Percentiles rank a stretch among this genome's conserved stretches.
phyloP scores from a whole-genome alignment of 1,140 invertebrate genomes.

The Sogatella furcifera region DNA sequence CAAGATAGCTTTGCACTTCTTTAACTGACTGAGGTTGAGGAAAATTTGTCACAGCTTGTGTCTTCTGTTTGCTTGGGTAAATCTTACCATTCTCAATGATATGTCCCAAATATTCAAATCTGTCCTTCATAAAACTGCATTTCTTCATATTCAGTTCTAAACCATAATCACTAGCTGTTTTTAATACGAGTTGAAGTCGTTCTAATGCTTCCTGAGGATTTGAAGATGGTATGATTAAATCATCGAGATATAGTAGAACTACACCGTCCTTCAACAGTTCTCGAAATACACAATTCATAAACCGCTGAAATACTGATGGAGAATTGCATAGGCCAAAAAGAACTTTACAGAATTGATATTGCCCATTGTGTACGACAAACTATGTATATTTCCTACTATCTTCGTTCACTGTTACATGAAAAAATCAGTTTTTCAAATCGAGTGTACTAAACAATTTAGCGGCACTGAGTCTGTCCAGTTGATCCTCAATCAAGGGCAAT shows the following conservation, averaged over 20 bases:
- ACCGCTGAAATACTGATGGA: conserved; percentile 22
- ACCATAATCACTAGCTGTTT: conserved; percentile 25
- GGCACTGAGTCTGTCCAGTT: no score
- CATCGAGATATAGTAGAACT: conserved; percentile 16
- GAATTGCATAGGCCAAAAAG: conserved; percentile 29
- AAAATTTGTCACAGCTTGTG: conserved; percentile 26
- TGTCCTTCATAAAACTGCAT: conserved; percentile 24
- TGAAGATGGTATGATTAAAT: conserved; percentile 11
- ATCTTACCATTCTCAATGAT: conserved; percentile 23
- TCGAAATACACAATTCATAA: conserved; percentile 24
- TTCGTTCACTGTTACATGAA: no score
- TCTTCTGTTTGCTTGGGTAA: conserved; percentile 24
- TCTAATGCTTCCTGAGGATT: conserved; percentile 4
- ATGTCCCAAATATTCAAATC: conserved; percentile 29
- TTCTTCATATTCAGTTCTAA: conserved; percentile 32
- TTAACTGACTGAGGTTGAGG: conserved; percentile 27
- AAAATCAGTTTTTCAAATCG: no score
- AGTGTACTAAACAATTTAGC: no score
- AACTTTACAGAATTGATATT: conserved; percentile 4
- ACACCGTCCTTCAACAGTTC: conserved; percentile 1
- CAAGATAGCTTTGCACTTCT: conserved; percentile 29
- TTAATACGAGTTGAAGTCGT: conserved; percentile 13
- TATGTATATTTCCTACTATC: no score
- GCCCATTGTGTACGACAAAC: no score
- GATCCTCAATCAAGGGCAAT: no score